These are phyloP conservation scores for Himalopsyche anomala DNA, from an alignment of 2,888 invertebrate species.

Conservation along the genomic window DNA sequence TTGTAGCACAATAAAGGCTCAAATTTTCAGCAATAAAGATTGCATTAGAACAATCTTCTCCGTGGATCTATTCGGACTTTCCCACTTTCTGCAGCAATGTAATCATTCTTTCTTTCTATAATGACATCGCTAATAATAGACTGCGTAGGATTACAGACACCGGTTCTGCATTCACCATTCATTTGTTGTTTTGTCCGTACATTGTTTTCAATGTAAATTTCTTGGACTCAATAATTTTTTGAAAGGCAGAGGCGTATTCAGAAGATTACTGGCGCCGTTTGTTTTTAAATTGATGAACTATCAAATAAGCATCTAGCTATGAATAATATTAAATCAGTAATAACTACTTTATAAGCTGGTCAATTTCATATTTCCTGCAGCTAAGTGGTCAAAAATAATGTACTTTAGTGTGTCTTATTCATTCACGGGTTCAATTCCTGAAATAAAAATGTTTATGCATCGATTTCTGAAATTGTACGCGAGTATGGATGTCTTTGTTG, in stretches of 20 bases:
- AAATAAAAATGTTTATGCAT: no score
- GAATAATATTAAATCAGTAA: no score
- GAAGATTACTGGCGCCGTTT: background rate
- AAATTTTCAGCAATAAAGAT: background rate
- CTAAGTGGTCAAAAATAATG: no score
- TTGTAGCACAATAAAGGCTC: background rate
- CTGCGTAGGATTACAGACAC: constrained; percentile 11
- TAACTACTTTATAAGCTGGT: no score
- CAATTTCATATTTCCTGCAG: no score
- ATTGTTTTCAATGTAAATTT: constrained; percentile 26
- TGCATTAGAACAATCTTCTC: background rate
- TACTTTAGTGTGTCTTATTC: no score
- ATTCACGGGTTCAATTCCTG: no score
- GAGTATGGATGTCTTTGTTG: no score
- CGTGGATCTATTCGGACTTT: constrained; percentile 2
- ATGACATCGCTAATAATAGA: constrained; percentile 34
- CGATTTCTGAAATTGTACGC: no score
- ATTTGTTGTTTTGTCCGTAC: background rate
- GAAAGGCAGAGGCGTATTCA: background rate
- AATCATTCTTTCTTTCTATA: constrained; percentile 24
- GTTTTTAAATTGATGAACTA: background rate
- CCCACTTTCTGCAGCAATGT: constrained; percentile 11
- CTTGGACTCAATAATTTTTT: constrained; percentile 14
- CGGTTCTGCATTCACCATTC: background rate
- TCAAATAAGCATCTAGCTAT: no score